Conservation (phyloP, 2,113 vertebrate species). For the Sialia sialis region DNA sequence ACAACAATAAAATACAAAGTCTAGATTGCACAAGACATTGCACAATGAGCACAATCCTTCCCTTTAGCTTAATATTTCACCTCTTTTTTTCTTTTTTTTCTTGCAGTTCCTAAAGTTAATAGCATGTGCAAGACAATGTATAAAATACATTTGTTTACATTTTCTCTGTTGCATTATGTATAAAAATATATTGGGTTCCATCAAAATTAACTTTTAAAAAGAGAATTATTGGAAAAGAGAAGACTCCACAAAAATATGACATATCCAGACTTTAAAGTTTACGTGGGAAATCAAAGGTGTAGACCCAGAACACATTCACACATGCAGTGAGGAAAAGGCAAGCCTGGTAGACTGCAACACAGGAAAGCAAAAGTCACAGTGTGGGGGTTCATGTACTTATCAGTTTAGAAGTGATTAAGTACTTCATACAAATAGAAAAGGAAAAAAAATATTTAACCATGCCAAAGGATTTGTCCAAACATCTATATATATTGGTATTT, state of each 20-base stretch:
- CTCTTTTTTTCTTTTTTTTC: neutral
- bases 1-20: slow-evolving; percentile 5
- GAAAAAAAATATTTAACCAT: neutral
- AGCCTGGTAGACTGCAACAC: neutral
- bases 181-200: slow-evolving; percentile 56
- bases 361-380: neutral
- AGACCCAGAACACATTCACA: slow-evolving; percentile 6
- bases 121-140: neutral
- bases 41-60: neutral
- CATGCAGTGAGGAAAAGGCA: neutral
- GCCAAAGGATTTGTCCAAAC: neutral
- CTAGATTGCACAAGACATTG: neutral
- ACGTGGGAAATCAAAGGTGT: neutral
- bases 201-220: slow-evolving; percentile 38
- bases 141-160: slow-evolving; percentile 38
- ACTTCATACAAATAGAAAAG: neutral
- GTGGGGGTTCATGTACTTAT: neutral
- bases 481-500: neutral
- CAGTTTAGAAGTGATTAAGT: neutral
- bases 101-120: neutral
- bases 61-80: neutral
- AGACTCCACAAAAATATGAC: slow-evolving; percentile 23
- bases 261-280: neutral
- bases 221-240: neutral
- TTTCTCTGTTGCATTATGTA: neutral